Evolutionary conservation across 2,797 vertebrate genomes (phyloP).

Genomic region (Eupleurogrammus muticus): DNA sequence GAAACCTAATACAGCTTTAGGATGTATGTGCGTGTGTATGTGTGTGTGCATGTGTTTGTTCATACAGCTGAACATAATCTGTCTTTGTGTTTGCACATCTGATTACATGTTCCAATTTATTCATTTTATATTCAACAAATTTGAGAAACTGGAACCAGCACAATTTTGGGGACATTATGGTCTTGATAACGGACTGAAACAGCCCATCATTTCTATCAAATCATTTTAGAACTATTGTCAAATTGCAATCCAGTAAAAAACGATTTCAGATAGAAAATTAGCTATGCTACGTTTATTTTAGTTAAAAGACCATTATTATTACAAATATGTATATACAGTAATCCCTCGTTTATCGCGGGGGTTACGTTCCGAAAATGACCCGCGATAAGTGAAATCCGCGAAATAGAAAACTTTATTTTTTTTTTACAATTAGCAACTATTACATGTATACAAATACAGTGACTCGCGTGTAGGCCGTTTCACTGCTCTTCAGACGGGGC

Average conservation of each 20-base stretch:
- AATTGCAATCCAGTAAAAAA: neutral
- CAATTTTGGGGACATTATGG: neutral
- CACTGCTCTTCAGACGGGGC: too few relatives aligned
- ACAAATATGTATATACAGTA: too few relatives aligned
- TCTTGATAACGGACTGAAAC: neutral
- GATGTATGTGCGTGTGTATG: neutral
- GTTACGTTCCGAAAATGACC: too few relatives aligned
- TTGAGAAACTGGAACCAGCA: neutral
- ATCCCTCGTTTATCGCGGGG: too few relatives aligned
- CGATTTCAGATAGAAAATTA: neutral
- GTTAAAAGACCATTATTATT: too few relatives aligned
- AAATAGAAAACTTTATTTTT: too few relatives aligned
- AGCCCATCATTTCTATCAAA: neutral
- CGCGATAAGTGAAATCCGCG: too few relatives aligned
- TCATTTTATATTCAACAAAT: neutral
- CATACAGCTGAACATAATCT: neutral
- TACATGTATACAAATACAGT: too few relatives aligned
- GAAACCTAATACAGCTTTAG: constrained; percentile 75
- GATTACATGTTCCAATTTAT: too few relatives aligned
- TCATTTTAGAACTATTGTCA: neutral
- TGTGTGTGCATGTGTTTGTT: neutral
- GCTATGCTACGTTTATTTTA: too few relatives aligned
- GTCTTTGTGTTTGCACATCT: neutral
- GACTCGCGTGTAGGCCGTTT: too few relatives aligned
- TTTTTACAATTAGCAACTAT: too few relatives aligned